Evolutionary conservation across 2,888 invertebrate species (phyloP), one percentile per base, ranked within the genome.

Genomic region (Rosalia funebris): DNA sequence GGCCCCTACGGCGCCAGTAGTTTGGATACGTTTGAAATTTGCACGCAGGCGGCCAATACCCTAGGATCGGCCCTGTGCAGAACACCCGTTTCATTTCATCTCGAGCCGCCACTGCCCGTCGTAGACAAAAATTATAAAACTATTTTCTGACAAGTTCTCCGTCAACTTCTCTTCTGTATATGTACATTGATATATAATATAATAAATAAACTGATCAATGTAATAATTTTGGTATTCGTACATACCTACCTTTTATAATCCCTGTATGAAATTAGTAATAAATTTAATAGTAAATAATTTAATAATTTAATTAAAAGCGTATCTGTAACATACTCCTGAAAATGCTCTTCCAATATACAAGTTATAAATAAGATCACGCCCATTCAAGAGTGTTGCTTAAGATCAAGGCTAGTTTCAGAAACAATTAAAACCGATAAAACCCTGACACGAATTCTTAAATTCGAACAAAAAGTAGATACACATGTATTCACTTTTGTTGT

Each of bases 401-500:
- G 54, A 54, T 42, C 54, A 54, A 54, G 54, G 45, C 34, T 19
- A 9, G 3, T n/a, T n/a, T n/a, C 12, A 34, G 41, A 14, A 44
- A 36, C 45, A 54, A 54, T 54, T 36, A 45, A 4, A 50, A 12
- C 14, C 9, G 14, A 20, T 50, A 25, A 37, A 39, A 25, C 50
- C 50, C 50, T 50, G 50, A 50, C 50, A 50, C n/a, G 39, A 37
- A 50, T 50, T 14, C 20, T 50, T 12, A 50, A 50, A 50, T 20
- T 4, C 19, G 39, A 25, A 20, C 50, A 15, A 50, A 39, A 50
- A 50, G 39, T 39, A 31, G 3, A 34, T 3, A 20, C 39, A 41
- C 15, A 31, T 31, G 39, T 19, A 10, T 39, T 41, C 31, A 39
- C 39, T 50, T 50, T 50, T 50, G 39, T 15, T 31, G 39, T 39